These are phyloP conservation scores for Globodera rostochiensis DNA, from an alignment of 1,140 invertebrate species.

Conservation along the genomic window DNA sequence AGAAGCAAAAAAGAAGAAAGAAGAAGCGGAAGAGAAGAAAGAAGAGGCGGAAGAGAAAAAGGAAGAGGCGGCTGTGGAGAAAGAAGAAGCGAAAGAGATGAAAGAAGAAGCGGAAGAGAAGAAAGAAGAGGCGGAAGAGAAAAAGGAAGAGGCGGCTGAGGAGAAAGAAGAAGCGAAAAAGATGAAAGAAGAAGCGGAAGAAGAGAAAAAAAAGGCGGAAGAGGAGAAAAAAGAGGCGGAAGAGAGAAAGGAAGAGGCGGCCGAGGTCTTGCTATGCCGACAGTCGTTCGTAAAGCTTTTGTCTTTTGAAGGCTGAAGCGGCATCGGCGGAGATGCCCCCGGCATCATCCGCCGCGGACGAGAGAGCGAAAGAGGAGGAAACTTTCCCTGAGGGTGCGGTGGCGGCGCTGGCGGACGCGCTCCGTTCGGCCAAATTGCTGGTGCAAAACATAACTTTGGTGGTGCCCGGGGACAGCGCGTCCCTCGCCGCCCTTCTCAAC, in stretches of 20 bases:
- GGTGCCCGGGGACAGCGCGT: conserved; percentile 18
- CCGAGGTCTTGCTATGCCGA: background rate
- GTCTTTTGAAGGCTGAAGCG: background rate
- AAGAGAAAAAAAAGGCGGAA: background rate
- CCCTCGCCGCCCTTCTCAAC: background rate
- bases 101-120: background rate
- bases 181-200: background rate
- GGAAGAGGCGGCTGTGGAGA: background rate
- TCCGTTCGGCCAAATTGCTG: conserved; percentile 22
- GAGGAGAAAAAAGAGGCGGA: background rate
- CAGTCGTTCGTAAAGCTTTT: background rate
- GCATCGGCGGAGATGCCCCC: background rate
- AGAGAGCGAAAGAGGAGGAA: background rate
- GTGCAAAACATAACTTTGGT: conserved; percentile 38
- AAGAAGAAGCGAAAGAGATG: background rate
- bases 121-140: background rate
- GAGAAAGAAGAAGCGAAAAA: background rate
- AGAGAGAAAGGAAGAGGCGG: background rate
- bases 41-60: background rate
- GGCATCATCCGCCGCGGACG: background rate
- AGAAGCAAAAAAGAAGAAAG: background rate
- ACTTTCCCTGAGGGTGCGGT: background rate
- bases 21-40: background rate
- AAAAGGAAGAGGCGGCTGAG: background rate
- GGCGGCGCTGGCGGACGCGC: conserved; percentile 20